A percentile compares a stretch with the other conserved stretches of the same genome.
phyloP scores from a whole-genome alignment of 2,113 vertebrate species.

The Callorhinus ursinus region DNA sequence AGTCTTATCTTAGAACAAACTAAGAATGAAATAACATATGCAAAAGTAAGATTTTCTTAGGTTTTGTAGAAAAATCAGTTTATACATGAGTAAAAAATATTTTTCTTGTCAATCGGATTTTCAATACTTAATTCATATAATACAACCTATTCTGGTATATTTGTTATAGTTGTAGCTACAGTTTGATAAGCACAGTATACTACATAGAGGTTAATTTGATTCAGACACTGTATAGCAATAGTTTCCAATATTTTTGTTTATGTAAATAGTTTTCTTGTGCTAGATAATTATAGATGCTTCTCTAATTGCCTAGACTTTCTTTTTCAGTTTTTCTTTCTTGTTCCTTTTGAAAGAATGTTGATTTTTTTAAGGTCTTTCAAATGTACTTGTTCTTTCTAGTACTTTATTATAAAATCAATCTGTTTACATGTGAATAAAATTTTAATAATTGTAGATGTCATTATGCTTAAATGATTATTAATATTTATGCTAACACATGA shows the following conservation, averaged over 20 bases:
- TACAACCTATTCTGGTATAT: not conserved
- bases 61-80: not conserved
- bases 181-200: not conserved
- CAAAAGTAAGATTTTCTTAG: not conserved
- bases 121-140: constrained; percentile 22
- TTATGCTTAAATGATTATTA: constrained; percentile 10
- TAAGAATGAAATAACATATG: not conserved
- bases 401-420: constrained; percentile 42
- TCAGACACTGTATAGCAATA: not conserved
- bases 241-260: constrained; percentile 32
- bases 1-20: not conserved
- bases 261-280: constrained; percentile 21
- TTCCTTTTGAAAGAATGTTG: constrained; percentile 14
- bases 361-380: not conserved
- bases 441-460: not conserved
- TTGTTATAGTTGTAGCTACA: constrained; percentile 23
- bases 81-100: not conserved
- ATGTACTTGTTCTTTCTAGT: not conserved
- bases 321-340: not conserved
- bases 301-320: not conserved
- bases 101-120: constrained; percentile 24
- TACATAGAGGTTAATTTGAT: constrained; percentile 38
- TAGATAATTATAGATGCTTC: not conserved
- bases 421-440: not conserved
- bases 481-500: not conserved